These are phyloP conservation scores for Tetanocera ferruginea DNA, from an alignment of 2,888 invertebrate species.

Conservation along the genomic window DNA sequence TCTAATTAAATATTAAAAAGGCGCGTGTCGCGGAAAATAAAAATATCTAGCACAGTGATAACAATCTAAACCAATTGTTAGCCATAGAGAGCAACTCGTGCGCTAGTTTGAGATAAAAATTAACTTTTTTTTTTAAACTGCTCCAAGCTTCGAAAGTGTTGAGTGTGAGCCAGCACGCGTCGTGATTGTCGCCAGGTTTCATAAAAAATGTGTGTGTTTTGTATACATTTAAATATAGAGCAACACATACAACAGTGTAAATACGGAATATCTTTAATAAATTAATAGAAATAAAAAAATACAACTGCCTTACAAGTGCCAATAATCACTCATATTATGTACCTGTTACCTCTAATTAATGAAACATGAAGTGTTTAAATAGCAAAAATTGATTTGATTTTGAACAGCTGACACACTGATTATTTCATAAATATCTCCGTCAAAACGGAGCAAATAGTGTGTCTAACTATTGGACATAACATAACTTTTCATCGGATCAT, in stretches of 20 bases:
- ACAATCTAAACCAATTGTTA: neutral
- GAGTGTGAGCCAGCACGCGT: too few species aligned
- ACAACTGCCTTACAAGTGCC: slow-evolving; percentile 32
- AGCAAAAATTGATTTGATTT: neutral
- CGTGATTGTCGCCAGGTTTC: too few species aligned
- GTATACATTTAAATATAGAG: too few species aligned
- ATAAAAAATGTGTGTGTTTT: too few species aligned
- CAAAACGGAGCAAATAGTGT: neutral
- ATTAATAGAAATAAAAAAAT: neutral
- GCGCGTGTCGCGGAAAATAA: neutral
- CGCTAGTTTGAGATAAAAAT: too few species aligned
- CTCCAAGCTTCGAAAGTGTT: too few species aligned
- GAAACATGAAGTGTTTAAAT: neutral
- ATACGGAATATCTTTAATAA: neutral
- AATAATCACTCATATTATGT: slow-evolving; percentile 17
- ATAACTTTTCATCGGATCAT: neutral
- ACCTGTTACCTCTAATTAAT: slow-evolving; percentile 7
- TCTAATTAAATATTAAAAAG: neutral
- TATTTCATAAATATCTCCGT: neutral
- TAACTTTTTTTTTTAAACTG: too few species aligned
- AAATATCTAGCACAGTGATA: neutral
- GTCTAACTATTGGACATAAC: neutral
- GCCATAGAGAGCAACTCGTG: neutral
- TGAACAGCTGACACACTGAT: neutral
- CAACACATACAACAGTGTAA: too few species aligned